phyloP scores from a whole-genome alignment of 2,888 invertebrate genomes.

The Watsonalla cultraria region DNA sequence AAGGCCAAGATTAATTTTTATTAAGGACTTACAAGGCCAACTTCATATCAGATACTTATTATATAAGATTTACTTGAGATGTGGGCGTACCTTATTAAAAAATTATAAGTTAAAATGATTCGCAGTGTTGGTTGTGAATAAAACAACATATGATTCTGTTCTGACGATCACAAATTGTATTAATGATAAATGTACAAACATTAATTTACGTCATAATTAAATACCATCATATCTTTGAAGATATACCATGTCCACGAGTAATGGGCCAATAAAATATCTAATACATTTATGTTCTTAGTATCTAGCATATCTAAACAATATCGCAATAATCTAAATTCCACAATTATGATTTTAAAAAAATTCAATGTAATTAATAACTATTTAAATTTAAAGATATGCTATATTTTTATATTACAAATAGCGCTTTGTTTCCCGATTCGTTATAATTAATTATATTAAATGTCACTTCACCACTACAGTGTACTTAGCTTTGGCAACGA shows the following conservation, averaged over 20 bases:
- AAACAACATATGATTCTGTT: slow-evolving; percentile 2
- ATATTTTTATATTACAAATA: slow-evolving; percentile 64
- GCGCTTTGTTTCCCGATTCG: slow-evolving; percentile 73
- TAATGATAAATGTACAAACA: slow-evolving; percentile 29
- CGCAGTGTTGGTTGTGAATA: not conserved
- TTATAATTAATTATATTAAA: slow-evolving; percentile 10
- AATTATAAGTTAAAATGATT: too few species aligned
- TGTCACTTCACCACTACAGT: not conserved
- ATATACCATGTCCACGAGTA: too few species aligned
- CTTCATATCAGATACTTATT: too few species aligned
- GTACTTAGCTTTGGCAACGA: slow-evolving; percentile 6
- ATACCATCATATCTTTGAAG: not conserved
- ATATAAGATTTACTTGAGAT: too few species aligned
- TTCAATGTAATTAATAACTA: not conserved
- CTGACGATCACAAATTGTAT: slow-evolving; percentile 31
- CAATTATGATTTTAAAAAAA: not conserved
- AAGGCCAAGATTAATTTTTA: too few species aligned
- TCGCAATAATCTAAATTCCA: not conserved
- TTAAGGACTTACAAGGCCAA: too few species aligned
- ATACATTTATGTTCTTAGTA: not conserved
- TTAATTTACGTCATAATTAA: slow-evolving; percentile 9
- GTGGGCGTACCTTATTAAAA: too few species aligned
- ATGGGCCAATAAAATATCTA: too few species aligned
- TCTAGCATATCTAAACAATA: not conserved
- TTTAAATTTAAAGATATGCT: slow-evolving; percentile 53